Evolutionary conservation across 1,140 invertebrate genomes (phyloP), one percentile per base, ranked within the genome.

Genomic region (Monochamus saltuarius): DNA sequence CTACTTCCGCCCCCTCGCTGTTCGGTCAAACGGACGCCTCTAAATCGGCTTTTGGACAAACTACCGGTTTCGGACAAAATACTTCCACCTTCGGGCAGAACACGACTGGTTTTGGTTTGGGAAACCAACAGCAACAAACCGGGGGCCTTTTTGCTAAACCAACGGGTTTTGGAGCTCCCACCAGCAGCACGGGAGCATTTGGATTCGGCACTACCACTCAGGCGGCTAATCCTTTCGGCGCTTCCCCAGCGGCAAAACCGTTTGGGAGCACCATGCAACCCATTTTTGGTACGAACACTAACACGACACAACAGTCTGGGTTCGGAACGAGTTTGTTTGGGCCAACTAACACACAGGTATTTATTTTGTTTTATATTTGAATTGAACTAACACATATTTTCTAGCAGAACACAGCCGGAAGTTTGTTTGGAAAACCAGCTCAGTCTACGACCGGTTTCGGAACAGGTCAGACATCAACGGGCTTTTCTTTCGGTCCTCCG

Each of bases 201-300:
- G 68, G 65, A 13, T 80, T 80, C 68, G 78, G 76, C 10, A 65
- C 69, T 14, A 62, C 69, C 13, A 64, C 70, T 2, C 57, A 58
- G 45, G 60, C 62, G 37, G 55, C 63, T 6, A 69, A 66, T 42
- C 63, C 66, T 9, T 69, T 71, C 59, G 67, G 67, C 14, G 52
- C 67, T 43, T 59, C 57, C 59, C 52, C 69, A 42, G 40, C 58
- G 16, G 53, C 52, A 2, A 69, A 70, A 62, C 67, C 79, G 7
- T 81, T 82, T 59, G 79, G 80, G n/a, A 63, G 72, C 11, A 74
- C 47, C 39, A 73, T 75, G 22, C 71, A 61, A 36, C 59, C 72
- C 19, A 63, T 85, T 2, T 86, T 87, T 75, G 83, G 82, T 11
- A 10, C 77, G 75, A 56, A 64, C 66, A 14, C 71, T 2, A 63